Base-by-base conservation (phyloP, 2,888 invertebrate genomes). In the Athripsodes cinereus region DNA sequence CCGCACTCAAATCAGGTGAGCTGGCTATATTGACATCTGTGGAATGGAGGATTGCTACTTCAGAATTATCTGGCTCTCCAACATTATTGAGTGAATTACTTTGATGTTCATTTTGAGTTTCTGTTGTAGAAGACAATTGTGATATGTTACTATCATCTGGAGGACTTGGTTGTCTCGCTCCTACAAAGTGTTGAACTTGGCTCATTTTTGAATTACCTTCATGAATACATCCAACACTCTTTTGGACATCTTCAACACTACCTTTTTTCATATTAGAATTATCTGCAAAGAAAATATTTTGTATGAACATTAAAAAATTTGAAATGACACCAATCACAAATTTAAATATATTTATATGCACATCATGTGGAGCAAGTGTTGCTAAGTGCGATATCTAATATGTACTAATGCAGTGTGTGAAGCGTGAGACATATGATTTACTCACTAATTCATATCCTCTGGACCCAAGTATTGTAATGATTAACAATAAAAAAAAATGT, bases 381-480 rank as follows among this genome's bases (percentile, higher is more conserved):
- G n/a, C 40, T 13, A 47, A 18, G 47, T 47, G 47, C 47, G 19
- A 47, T 47, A 6, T 47, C 21, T 47, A 47, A 47, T 2, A n/a
- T n/a, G n/a, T n/a, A 20, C 21, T 19, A 20, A 2, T 47, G 20
- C 21, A 20, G 21, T 20, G 47, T 47, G 5, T 19, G 47, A 22
- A 26, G 21, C n/a, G 50, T 22, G 26, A 50, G 22, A 50, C 18
- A 13, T 26, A 22, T 22, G 21, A n/a, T 22, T 50, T 50, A 50
- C 50, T 50, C 50, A 50, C 50, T 50, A 50, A 50, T 22, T 20
- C 6, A 16, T 26, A n/a, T 21, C 26, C 50, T 50, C 50, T 50
- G 50, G 50, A 26, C 13, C 22, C 18, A 26, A 26, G 50, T 50
- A 20, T 8, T 22, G 50, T 20, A 22, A 50, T 20, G 21, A 48